Percentiles rank a stretch among this genome's conserved stretches.
These are phyloP conservation scores for Melanitta fusca DNA, from an alignment of 2,797 vertebrate species.

Conservation along the genomic window DNA sequence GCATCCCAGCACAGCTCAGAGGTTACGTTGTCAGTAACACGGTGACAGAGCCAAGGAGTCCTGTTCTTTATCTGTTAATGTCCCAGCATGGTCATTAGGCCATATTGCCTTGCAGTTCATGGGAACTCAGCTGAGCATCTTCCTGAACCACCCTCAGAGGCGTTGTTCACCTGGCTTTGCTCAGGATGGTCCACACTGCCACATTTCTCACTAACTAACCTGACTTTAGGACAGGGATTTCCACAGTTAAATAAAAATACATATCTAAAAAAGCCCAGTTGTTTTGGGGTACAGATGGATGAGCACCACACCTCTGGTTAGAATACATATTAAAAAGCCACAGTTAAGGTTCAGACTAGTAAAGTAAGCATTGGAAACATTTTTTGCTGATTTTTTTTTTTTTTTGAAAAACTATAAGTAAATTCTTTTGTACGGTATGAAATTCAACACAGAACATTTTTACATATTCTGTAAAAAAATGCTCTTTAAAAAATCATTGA, in stretches of 20 bases:
- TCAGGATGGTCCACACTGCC: not conserved
- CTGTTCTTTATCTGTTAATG: accelerated
- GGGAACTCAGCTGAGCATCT: not conserved
- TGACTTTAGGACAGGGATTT: not conserved
- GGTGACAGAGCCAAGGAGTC: not conserved
- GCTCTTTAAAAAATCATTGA: constrained; percentile 2
- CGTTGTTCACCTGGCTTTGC: not conserved
- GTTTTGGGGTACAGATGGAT: not conserved
- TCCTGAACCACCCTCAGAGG: not conserved
- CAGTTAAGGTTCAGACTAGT: not conserved
- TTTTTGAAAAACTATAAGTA: not conserved
- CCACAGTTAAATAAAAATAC: not conserved
- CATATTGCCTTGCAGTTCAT: not conserved
- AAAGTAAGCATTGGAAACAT: not conserved
- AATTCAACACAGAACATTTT: constrained; percentile 1
- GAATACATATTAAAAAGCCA: not conserved
- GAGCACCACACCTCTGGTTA: not conserved
- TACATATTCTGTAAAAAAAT: constrained; percentile 1
- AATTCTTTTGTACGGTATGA: not conserved
- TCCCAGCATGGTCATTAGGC: not conserved
- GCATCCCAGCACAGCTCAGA: not conserved
- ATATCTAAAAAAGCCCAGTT: not conserved
- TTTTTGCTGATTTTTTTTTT: constrained; percentile 15
- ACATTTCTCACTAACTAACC: not conserved
- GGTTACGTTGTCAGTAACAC: not conserved